phyloP scores from a whole-genome alignment of 2,113 vertebrate genomes.

The Pomatorhinus ruficollis region DNA sequence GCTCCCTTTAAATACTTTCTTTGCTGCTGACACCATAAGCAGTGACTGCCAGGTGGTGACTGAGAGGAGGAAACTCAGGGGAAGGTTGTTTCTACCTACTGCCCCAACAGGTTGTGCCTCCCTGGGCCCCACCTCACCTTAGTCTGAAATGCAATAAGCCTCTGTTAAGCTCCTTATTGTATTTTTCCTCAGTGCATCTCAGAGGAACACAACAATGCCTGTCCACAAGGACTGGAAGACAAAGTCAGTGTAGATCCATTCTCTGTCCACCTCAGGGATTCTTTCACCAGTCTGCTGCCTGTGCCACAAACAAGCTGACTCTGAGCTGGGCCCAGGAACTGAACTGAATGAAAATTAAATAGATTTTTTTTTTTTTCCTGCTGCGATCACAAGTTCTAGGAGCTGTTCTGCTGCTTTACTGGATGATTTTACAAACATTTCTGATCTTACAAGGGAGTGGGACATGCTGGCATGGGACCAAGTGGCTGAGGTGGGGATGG shows the following conservation, averaged over 20 bases:
- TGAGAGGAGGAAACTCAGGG: not conserved
- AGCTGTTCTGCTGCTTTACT: not conserved
- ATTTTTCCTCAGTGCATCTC: not conserved
- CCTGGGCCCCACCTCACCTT: not conserved
- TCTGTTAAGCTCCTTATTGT: not conserved
- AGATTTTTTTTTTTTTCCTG: fast-evolving
- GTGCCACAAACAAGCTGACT: not conserved
- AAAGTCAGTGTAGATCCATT: not conserved
- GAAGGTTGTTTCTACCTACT: not conserved
- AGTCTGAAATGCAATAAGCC: not conserved
- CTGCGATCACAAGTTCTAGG: not conserved
- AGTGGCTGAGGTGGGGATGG: not conserved
- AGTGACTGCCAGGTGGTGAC: not conserved
- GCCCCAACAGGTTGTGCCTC: fast-evolving
- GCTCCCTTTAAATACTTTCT: not conserved
- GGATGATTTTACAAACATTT: not conserved
- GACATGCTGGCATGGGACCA: not conserved
- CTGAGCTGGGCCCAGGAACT: not conserved
- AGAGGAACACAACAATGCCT: not conserved
- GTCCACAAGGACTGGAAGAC: not conserved
- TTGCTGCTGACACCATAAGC: not conserved
- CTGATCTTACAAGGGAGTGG: not conserved
- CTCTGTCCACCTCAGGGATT: not conserved
- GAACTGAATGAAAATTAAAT: not conserved
- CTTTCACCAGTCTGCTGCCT: not conserved